These are phyloP conservation scores for Paracentrotus lividus DNA, from an alignment of 53 echinoderm and acorn worm genomes.

Conservation along the genomic window DNA sequence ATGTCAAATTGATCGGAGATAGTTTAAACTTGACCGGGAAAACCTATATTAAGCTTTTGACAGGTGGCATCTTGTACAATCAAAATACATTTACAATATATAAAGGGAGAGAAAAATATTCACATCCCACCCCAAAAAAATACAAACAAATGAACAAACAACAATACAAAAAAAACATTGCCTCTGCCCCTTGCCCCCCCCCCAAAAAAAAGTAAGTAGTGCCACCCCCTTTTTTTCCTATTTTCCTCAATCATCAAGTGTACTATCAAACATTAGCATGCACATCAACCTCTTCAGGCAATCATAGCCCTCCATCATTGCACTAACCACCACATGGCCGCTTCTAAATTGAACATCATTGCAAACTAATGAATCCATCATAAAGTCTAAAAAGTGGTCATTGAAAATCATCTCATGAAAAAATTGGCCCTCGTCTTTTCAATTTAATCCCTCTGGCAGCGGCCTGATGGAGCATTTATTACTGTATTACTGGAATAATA, in stretches of 20 bases:
- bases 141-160: too few species aligned
- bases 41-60: background rate
- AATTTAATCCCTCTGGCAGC: constrained; percentile 12
- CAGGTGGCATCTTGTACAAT: background rate
- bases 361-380: constrained; percentile 38
- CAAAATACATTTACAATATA: too few species aligned
- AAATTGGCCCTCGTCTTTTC: constrained; percentile 31
- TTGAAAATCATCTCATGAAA: constrained; percentile 7
- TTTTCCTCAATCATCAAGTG: background rate
- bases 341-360: constrained; percentile 14
- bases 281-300: constrained; percentile 29
- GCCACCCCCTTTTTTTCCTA: background rate
- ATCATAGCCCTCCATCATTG: constrained; percentile 20
- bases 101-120: too few species aligned
- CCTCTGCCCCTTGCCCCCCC: background rate
- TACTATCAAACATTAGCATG: background rate
- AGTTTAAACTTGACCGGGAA: too few species aligned
- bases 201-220: too few species aligned
- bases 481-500: constrained; percentile 18
- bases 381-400: constrained; percentile 35
- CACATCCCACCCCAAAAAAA: background rate
- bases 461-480: constrained; percentile 41
- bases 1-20: too few species aligned
- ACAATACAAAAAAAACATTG: too few species aligned
- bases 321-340: constrained; percentile 29